Evolutionary conservation across 2,113 vertebrate genomes (phyloP), one percentile per base, ranked within the genome.

Genomic region (Sapajus apella): DNA sequence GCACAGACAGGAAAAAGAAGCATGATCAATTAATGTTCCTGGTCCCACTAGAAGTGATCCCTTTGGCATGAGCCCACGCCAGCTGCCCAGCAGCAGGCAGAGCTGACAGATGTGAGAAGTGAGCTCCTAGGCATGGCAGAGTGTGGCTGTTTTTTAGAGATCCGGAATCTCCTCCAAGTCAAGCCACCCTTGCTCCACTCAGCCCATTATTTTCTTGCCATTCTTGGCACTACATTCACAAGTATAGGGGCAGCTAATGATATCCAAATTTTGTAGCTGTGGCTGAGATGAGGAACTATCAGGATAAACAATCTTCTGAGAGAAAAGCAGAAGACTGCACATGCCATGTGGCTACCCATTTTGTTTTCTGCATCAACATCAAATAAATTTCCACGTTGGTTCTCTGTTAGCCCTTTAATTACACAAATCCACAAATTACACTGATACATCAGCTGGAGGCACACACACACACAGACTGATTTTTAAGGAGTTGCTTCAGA

Each of bases 1-100:
- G 20, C 20, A 56, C 52, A 25, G 52, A 2, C 35, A 35, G 1
- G 35, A 87, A 70, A 35, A 37, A 79, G 35, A 12, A 43, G 12
- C 12, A 18, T n/a, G 25, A 14, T 37, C 37, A 20, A 0, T 16
- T 40, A n/a, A 40, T 1, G 2, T 40, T 79, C 52, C 55, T 86
- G 40, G 6, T 56, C 32, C 66, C 21, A 7, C n/a, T 43, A 17
- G 21, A 79, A n/a, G 47, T 23, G 18, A 43, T n/a, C 1, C 11
- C 0, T 52, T 58, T 50, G 55, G 1, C 10, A 12, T 8, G 12
- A 66, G 7, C 23, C 6, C 9, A 7, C 5, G 58, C 3, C 18
- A 30, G 50, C 77, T 21, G 25, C 17, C 43, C n/a, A 47, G 20
- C 5, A 25, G 20, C 8, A 30, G 40, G 10, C 32, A 75, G 21